A percentile compares a stretch with the other conserved stretches of the same genome.
Conservation (phyloP, 37 sponge, comb jelly and placozoan species). For the Sycon ciliatum region DNA sequence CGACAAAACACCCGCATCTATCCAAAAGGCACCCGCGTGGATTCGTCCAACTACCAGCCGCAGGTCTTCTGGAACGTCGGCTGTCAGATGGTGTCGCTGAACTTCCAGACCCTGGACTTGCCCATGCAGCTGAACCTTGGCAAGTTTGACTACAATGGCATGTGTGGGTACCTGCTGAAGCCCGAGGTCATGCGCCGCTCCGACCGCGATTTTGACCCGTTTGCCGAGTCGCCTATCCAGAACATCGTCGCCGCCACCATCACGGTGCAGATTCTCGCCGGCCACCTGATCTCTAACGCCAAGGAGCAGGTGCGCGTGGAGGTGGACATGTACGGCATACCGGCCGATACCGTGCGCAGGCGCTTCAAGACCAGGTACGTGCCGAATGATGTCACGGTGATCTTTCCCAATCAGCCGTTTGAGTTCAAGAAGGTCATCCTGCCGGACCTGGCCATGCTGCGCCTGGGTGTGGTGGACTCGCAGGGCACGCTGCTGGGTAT, state of each 20-base stretch:
- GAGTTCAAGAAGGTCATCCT: constrained; percentile 71
- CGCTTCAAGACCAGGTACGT: constrained; percentile 54
- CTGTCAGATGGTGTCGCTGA: constrained; percentile 87
- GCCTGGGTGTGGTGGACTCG: constrained; percentile 73
- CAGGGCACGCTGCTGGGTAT: constrained; percentile 11
- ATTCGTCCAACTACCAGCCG: constrained; percentile 83
- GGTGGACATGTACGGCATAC: constrained; percentile 80
- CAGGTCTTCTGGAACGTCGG: constrained; percentile 88
- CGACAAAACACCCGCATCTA: constrained; percentile 69
- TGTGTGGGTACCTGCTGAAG: constrained; percentile 43
- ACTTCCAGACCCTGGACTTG: constrained; percentile 80
- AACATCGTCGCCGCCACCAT: constrained; percentile 56
- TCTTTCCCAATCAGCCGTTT: constrained; percentile 65
- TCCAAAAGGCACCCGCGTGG: constrained; percentile 61
- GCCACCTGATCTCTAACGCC: constrained; percentile 59
- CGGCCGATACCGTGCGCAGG: constrained; percentile 66
- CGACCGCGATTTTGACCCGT: constrained; percentile 54
- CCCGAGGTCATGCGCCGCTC: constrained; percentile 49
- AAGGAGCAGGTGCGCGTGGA: constrained; percentile 53
- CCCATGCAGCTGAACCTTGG: constrained; percentile 72
- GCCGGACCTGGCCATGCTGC: constrained; percentile 78
- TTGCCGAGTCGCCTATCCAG: constrained; percentile 54
- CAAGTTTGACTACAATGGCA: constrained; percentile 77
- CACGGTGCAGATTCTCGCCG: constrained; percentile 55
- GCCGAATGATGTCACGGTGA: constrained; percentile 30